These are phyloP conservation scores for Misgurnus anguillicaudatus DNA, from an alignment of 2,113 vertebrate species.

Conservation along the genomic window DNA sequence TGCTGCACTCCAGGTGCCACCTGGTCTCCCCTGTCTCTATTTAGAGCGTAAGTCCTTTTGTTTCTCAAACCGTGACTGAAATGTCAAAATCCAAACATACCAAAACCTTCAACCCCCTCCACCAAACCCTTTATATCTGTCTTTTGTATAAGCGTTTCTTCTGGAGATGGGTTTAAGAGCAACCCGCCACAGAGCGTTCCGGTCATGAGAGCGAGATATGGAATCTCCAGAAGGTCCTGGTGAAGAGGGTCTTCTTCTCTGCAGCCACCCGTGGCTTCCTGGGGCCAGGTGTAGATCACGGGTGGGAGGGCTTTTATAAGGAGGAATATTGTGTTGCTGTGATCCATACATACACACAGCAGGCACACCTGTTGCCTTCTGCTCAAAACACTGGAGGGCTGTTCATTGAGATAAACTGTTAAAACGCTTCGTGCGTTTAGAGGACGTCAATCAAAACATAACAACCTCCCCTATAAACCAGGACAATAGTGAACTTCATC, in stretches of 20 bases:
- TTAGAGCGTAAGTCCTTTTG: conserved; percentile 31
- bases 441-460: conserved; percentile 12
- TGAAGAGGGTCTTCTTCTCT: conserved; percentile 14
- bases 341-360: conserved; percentile 24
- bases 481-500: background rate
- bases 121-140: background rate
- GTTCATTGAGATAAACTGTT: conserved; percentile 33
- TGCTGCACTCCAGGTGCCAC: conserved; percentile 41
- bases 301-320: conserved; percentile 6
- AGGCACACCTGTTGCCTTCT: conserved; percentile 49
- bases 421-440: conserved; percentile 3
- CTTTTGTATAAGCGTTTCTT: conserved; percentile 13
- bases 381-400: conserved; percentile 30
- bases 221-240: conserved; percentile 11
- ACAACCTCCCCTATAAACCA: background rate
- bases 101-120: conserved; percentile 4
- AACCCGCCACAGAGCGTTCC: background rate
- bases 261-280: conserved; percentile 27
- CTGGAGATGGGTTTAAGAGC: conserved; percentile 31
- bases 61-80: conserved; percentile 53
- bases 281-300: conserved; percentile 46
- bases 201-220: conserved; percentile 44
- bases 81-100: conserved; percentile 52
- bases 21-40: conserved; percentile 34
- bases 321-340: conserved; percentile 36